Evolutionary conservation across 2,797 vertebrate species (phyloP).

Genomic region (Smutsia gigantea): DNA sequence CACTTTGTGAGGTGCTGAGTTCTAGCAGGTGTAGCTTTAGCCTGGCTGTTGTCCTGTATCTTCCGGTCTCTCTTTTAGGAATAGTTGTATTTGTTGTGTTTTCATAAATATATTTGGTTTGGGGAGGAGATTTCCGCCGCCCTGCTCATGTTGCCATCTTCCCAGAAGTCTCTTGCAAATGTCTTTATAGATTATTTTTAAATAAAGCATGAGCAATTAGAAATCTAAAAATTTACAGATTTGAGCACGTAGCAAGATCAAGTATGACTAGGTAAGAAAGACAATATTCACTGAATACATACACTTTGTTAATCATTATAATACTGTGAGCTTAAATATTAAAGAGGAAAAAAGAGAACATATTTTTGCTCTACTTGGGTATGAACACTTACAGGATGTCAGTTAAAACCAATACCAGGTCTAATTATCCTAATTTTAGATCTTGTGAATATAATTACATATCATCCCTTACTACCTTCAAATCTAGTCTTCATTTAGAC

Average conservation of each 20-base stretch:
- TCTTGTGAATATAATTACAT: slow-evolving; percentile 61
- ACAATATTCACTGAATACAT: not conserved
- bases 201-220: slow-evolving; percentile 53
- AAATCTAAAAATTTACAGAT: slow-evolving; percentile 43
- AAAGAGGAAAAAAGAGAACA: not conserved
- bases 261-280: slow-evolving; percentile 2
- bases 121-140: no score
- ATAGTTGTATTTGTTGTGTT: no score
- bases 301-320: not conserved
- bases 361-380: slow-evolving; percentile 31
- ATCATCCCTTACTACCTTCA: not conserved
- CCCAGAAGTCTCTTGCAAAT: slow-evolving; percentile 8
- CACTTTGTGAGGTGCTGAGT: no score
- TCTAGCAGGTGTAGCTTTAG: no score
- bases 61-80: no score
- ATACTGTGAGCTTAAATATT: not conserved
- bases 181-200: slow-evolving; percentile 24
- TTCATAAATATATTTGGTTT: no score
- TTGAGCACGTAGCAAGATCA: not conserved
- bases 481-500: slow-evolving; percentile 11
- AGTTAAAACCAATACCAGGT: slow-evolving; percentile 35
- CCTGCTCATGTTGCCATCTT: no score
- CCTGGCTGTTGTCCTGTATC: no score
- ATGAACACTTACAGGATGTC: not conserved
- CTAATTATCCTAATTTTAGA: slow-evolving; percentile 33